Conservation (phyloP, 30 jellyfish, hydroid and myxozoan species). For the Pelagia noctiluca region DNA sequence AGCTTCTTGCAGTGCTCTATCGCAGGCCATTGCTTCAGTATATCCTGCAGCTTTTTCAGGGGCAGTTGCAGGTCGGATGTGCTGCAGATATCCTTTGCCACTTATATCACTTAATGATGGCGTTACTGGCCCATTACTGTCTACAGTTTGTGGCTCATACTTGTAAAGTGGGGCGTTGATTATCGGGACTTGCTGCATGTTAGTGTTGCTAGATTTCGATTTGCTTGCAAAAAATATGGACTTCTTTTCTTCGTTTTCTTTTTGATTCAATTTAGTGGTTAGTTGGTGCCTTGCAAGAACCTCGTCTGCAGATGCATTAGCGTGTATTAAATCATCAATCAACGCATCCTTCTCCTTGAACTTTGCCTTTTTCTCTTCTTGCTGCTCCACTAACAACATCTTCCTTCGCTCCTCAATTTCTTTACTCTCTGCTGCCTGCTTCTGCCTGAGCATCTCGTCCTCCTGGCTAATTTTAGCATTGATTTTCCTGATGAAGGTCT, state of each 20-base stretch:
- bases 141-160: slow-evolving; percentile 66
- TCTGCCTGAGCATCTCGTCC: slow-evolving; percentile 66
- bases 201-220: slow-evolving; percentile 58
- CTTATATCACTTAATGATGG: slow-evolving; percentile 57
- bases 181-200: slow-evolving; percentile 32
- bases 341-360: slow-evolving; percentile 86
- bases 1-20: slow-evolving; percentile 94
- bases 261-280: slow-evolving; percentile 48
- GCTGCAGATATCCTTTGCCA: slow-evolving; percentile 72
- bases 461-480: slow-evolving; percentile 90
- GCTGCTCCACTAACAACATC: slow-evolving; percentile 49
- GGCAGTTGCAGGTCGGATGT: slow-evolving; percentile 85
- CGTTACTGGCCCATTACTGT: slow-evolving; percentile 77
- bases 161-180: slow-evolving; percentile 70
- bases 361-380: slow-evolving; percentile 60
- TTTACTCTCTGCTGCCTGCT: slow-evolving; percentile 66
- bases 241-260: slow-evolving; percentile 85
- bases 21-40: slow-evolving; percentile 93
- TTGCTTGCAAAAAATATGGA: slow-evolving; percentile 91
- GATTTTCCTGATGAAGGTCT: slow-evolving; percentile 70
- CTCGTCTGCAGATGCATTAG: slow-evolving; percentile 97
- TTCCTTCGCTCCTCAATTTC: slow-evolving; percentile 70
- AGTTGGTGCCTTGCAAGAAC: slow-evolving; percentile 92
- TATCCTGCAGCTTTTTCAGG: slow-evolving; percentile 97
- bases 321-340: slow-evolving; percentile 91